Evolutionary conservation across 1,140 invertebrate species (phyloP), one percentile per base, ranked within the genome.

Genomic region (Diachasma alloeum): DNA sequence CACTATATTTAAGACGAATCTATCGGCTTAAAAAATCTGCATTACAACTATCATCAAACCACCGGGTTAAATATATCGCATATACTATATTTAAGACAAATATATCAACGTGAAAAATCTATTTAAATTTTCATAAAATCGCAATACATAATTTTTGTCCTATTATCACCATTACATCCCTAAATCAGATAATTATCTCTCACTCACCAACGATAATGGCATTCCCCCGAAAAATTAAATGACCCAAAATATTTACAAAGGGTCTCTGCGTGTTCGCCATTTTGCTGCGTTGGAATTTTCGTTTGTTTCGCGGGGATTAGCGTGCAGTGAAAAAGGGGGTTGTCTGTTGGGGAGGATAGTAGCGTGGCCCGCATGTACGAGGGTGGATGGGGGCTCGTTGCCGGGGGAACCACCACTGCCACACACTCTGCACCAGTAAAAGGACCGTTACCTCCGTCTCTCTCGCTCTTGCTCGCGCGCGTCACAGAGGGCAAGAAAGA

Each of bases 181-280:
- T 31, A 31, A 31, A 31, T 31, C 31, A 31, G 2, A 6, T 31
- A 31, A 31, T 31, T 31, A 31, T 31, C 31, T 6, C 31, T 31
- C 31, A 3, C 31, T 31, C 31, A 3, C 31, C 31, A 31, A 6
- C 6, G 6, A 31, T 31, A 31, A 31, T 6, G 2, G 6, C 31
- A 31, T 6, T 6, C 97, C 96, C 95, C 97, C 44, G n/a, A 46
- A 46, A 46, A 46, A 11, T 46, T n/a, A 46, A 46, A 46, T 3
- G 31, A 31, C 31, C 31, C 31, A 31, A 31, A 31, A 31, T 31
- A 75, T 68, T 59, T 5, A 59, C 53, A 59, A 59, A 31, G 6
- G 31, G 2, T 17, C 11, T 17, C 26, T 39, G 13, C 9, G 70
- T 67, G 76, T 83, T 85, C 83, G 84, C 83, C 82, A 85, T 87